Conservation (phyloP, 2,797 vertebrate species). For the Scolopax bukidnonensis region DNA sequence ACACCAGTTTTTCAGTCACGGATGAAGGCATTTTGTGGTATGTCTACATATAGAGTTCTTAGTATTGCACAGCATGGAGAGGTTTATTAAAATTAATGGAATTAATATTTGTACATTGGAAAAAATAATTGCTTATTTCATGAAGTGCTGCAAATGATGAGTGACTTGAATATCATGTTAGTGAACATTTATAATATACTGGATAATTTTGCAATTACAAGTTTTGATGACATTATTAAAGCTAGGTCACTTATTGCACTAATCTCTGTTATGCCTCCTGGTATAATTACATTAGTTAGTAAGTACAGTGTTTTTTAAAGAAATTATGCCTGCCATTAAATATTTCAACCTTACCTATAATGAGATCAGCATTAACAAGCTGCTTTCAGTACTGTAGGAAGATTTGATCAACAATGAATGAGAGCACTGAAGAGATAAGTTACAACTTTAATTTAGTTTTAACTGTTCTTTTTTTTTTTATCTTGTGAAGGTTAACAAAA, state of each 20-base stretch:
- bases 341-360: conserved; percentile 46
- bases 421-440: background rate
- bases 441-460: conserved; percentile 31
- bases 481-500: conserved; percentile 35
- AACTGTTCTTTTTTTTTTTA: background rate
- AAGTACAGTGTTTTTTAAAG: conserved; percentile 30
- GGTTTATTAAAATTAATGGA: conserved; percentile 62
- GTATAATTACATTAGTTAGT: conserved; percentile 41
- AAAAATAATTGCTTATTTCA: conserved; percentile 62
- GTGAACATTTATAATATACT: conserved; percentile 28
- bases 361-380: conserved; percentile 24
- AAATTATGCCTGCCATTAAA: conserved; percentile 1
- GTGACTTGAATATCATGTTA: conserved; percentile 33
- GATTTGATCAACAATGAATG: conserved; percentile 39
- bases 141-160: conserved; percentile 49
- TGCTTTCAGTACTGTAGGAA: background rate
- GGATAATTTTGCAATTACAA: conserved; percentile 49
- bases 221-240: conserved; percentile 52
- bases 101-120: conserved; percentile 25
- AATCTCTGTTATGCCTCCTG: conserved; percentile 38
- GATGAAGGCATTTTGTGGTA: background rate
- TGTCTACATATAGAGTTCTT: background rate
- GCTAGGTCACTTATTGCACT: conserved; percentile 47
- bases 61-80: background rate
- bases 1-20: background rate